phyloP scores from a whole-genome alignment of 2,888 invertebrate species.

The Pseudolycoriella hygida region DNA sequence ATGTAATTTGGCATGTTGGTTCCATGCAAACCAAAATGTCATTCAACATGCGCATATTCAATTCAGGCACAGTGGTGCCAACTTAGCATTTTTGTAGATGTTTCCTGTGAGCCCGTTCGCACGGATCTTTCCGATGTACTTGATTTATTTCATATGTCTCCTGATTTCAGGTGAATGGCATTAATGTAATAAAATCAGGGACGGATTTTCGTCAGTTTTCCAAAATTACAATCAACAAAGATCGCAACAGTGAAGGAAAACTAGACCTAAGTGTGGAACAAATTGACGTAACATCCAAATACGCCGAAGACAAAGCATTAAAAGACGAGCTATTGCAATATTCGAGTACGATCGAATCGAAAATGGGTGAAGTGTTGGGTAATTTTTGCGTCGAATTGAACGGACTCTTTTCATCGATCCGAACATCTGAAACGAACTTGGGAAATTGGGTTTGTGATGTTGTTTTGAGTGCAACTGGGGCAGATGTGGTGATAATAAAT shows the following conservation, averaged over 20 bases:
- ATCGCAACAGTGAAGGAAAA: slow-evolving; percentile 29
- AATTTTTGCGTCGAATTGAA: slow-evolving; percentile 74
- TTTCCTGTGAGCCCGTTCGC: too few relatives aligned
- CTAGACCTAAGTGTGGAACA: slow-evolving; percentile 46
- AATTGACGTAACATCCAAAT: slow-evolving; percentile 50
- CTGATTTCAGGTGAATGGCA: slow-evolving; percentile 47
- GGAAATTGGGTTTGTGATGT: slow-evolving; percentile 75
- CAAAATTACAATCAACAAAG: slow-evolving; percentile 51
- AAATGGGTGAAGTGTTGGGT: slow-evolving; percentile 70
- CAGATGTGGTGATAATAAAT: slow-evolving; percentile 71
- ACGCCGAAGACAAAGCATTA: slow-evolving; percentile 49
- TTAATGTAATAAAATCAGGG: slow-evolving; percentile 72
- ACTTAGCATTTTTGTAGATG: too few relatives aligned
- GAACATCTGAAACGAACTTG: slow-evolving; percentile 74
- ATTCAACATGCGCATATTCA: too few relatives aligned
- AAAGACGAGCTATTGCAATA: slow-evolving; percentile 56
- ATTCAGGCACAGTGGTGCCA: too few relatives aligned
- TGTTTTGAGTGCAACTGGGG: slow-evolving; percentile 65
- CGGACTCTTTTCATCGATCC: slow-evolving; percentile 61
- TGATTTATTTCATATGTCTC: slow-evolving; percentile 2
- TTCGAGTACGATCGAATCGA: slow-evolving; percentile 56
- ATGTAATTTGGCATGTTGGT: too few relatives aligned
- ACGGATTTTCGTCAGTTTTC: slow-evolving; percentile 83
- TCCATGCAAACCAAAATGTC: too few relatives aligned
- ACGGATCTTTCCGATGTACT: slow-evolving; percentile 1